Conservation (phyloP, 2,888 invertebrate genomes). For the Pollenia amentaria region DNA sequence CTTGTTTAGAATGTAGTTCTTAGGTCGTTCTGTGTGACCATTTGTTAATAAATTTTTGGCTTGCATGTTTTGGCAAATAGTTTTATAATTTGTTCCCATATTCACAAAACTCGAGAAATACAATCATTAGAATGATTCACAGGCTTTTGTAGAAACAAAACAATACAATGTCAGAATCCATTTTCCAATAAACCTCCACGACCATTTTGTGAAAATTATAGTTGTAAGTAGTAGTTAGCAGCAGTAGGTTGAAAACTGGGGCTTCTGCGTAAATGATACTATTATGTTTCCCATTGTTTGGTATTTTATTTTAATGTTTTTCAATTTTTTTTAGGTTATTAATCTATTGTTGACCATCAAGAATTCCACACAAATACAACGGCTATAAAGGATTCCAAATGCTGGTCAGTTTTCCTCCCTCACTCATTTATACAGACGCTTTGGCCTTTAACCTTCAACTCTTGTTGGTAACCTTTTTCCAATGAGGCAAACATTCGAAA, state of each 20-base stretch:
- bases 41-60: constrained; percentile 45
- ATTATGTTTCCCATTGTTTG: constrained; percentile 66
- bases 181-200: neutral
- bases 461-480: constrained; percentile 8
- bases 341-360: constrained; percentile 48
- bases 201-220: no score
- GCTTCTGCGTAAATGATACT: constrained; percentile 72
- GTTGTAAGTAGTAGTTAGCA: neutral
- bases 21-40: constrained; percentile 4
- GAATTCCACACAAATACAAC: neutral
- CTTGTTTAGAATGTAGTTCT: constrained; percentile 1
- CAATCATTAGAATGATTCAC: constrained; percentile 21
- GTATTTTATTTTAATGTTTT: constrained; percentile 29
- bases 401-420: constrained; percentile 48
- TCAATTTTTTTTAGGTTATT: constrained; percentile 35
- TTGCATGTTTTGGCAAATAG: constrained; percentile 60
- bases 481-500: constrained; percentile 20
- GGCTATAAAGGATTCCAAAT: constrained; percentile 14
- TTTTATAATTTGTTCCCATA: constrained; percentile 53
- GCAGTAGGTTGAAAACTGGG: constrained; percentile 25
- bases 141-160: constrained; percentile 16
- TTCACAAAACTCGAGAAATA: constrained; percentile 17
- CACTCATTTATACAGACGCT: neutral
- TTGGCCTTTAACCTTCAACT: constrained; percentile 46
- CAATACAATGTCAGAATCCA: neutral